Base-by-base conservation (phyloP, 2,797 vertebrate genomes). In the Morus bassanus region DNA sequence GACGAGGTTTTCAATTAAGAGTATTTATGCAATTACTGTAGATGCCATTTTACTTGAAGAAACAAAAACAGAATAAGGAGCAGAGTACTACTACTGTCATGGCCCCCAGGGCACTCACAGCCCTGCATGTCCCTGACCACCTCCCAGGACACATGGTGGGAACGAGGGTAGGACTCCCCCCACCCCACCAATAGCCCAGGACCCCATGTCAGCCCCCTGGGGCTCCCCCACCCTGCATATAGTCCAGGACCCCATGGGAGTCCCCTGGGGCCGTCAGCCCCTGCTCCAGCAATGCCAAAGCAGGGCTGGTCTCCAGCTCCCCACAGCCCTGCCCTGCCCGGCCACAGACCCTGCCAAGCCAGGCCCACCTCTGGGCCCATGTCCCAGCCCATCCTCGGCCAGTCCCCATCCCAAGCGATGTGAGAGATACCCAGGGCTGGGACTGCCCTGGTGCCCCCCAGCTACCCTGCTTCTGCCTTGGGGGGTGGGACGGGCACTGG, bases 371-470 rank as follows among this genome's bases (percentile, higher is more conserved):
- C 2, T 7, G 19, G 22, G 33, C 30, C 35, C 11, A 4, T 3
- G 11, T 37, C 15, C 61, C 33, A 12, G 60, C 31, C 35, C 1
- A 0, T 4, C 14, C 39, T 45, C 6, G 4, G 22, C 18, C 50
- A 17, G 25, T 10, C 61, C 33, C 23, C 13, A 4, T 30, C 10
- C 22, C 31, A 81, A 43, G 3, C 22, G 16, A 65, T 17, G 22
- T 50, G 13, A 14, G 15, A 0, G 1, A 10, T 57, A 17, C 12
- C 30, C 3, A 1, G 13, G 18, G 6, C 56, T 46, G 80, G 27
- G 43, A 13, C 18, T 56, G 13, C 35, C 35, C 31, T 5, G 1
- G 19, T 51, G 18, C 21, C 22, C 7, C 10, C 19, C 3, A 0
- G 1, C 7, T 22, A 11, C 16, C 25, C 41, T 68, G 35, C 21